A percentile compares a stretch with the other conserved stretches of the same genome.
Conservation (phyloP, 2,888 invertebrate species). For the Lagria hirta region DNA sequence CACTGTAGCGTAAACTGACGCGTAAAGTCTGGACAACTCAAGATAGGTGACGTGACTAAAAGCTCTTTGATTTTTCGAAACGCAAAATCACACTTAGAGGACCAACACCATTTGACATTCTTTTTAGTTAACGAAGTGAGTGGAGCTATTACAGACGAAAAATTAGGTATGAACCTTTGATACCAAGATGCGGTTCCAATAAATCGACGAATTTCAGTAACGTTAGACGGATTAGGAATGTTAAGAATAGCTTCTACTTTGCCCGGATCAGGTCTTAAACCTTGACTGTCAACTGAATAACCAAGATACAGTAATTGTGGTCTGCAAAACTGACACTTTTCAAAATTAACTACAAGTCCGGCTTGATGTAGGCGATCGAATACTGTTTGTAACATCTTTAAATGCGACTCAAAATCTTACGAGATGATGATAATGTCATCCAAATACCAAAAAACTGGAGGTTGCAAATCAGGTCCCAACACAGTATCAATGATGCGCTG, state of each 20-base stretch:
- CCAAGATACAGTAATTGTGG: slow-evolving; percentile 38
- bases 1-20: slow-evolving; percentile 26
- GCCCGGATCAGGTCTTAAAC: slow-evolving; percentile 31
- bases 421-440: slow-evolving; percentile 33
- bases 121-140: slow-evolving; percentile 20
- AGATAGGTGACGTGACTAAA: slow-evolving; percentile 4
- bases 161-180: slow-evolving; percentile 27
- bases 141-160: slow-evolving; percentile 38
- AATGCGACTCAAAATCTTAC: slow-evolving; percentile 30
- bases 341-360: slow-evolving; percentile 32
- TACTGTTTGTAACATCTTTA: slow-evolving; percentile 23
- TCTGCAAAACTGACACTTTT: slow-evolving; percentile 33
- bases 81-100: slow-evolving; percentile 3
- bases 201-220: slow-evolving; percentile 34
- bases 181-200: slow-evolving; percentile 43
- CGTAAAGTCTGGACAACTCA: slow-evolving; percentile 8
- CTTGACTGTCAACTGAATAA: slow-evolving; percentile 34
- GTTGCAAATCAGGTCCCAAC: slow-evolving; percentile 32
- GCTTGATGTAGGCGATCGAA: slow-evolving; percentile 24
- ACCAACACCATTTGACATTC: slow-evolving; percentile 1
- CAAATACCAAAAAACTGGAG: slow-evolving; percentile 32
- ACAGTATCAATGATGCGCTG: slow-evolving; percentile 38
- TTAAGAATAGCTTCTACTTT: slow-evolving; percentile 29
- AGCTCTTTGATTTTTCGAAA: slow-evolving; percentile 6
- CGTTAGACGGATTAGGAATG: slow-evolving; percentile 33